A percentile compares a stretch with the other conserved stretches of the same genome.
Conservation (phyloP, 2,113 vertebrate genomes). For the Alosa alosa region DNA sequence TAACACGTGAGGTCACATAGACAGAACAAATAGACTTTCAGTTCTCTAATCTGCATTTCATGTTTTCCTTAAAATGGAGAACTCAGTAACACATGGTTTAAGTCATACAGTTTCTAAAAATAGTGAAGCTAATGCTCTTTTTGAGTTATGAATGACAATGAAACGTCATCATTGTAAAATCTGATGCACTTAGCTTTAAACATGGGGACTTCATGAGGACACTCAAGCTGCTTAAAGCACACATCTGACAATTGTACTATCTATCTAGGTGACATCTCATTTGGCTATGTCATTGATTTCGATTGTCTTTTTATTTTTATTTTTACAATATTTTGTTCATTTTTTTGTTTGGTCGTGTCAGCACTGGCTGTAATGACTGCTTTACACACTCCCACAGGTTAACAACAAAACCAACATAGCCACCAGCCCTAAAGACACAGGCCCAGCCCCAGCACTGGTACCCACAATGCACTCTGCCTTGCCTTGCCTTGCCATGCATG, state of each 20-base stretch:
- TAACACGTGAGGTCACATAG: not conserved
- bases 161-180: not conserved
- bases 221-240: not conserved
- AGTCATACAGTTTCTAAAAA: not conserved
- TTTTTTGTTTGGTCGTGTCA: constrained; percentile 63
- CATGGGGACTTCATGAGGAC: not conserved
- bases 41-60: too few species aligned
- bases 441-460: constrained; percentile 96
- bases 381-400: constrained; percentile 79
- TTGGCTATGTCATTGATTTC: not conserved
- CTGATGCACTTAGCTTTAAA: not conserved
- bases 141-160: not conserved
- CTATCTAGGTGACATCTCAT: not conserved
- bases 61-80: too few species aligned
- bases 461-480: constrained; percentile 62
- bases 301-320: not conserved
- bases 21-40: too few species aligned
- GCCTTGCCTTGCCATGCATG: constrained; percentile 20
- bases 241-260: not conserved
- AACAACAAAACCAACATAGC: constrained; percentile 99
- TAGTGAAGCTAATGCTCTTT: not conserved
- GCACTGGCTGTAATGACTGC: constrained; percentile 52
- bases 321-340: not conserved
- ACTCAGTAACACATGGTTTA: not conserved
- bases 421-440: constrained; percentile 98